Conservation (phyloP, 2,888 invertebrate species). For the Mayetiola destructor region DNA sequence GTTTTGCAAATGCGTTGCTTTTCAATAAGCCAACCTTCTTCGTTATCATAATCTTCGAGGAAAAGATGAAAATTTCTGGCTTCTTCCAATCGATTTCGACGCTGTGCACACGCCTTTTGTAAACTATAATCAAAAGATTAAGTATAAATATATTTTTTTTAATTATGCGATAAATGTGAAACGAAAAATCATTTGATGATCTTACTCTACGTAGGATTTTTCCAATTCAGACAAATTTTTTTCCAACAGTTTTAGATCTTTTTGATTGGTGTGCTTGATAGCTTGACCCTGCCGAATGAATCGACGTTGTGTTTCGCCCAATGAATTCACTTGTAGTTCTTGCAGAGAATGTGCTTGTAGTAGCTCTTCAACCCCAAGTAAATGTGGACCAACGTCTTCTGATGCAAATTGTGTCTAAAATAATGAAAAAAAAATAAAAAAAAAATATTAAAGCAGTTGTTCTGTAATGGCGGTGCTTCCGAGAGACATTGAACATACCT, state of each 20-base stretch:
- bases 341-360: conserved; percentile 86
- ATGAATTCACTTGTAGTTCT: conserved; percentile 77
- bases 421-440: too few relatives aligned
- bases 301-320: conserved; percentile 70
- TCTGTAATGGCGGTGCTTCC: too few relatives aligned
- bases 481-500: background rate
- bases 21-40: conserved; percentile 92
- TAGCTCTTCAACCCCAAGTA: conserved; percentile 86
- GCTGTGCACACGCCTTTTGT: conserved; percentile 36
- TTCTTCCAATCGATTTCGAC: conserved; percentile 76
- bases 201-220: conserved; percentile 56
- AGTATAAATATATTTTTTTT: background rate
- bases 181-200: conserved; percentile 10
- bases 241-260: conserved; percentile 45
- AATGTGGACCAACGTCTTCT: conserved; percentile 82
- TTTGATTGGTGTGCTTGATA: conserved; percentile 41
- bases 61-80: conserved; percentile 90
- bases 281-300: conserved; percentile 53
- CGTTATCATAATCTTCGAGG: conserved; percentile 92
- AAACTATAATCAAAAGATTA: background rate
- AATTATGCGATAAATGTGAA: background rate
- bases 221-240: conserved; percentile 62
- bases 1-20: conserved; percentile 86
- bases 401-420: conserved; percentile 52
- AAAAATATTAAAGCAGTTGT: too few relatives aligned